Conservation (phyloP, 2,113 vertebrate genomes). For the Ceyx margarethae region DNA sequence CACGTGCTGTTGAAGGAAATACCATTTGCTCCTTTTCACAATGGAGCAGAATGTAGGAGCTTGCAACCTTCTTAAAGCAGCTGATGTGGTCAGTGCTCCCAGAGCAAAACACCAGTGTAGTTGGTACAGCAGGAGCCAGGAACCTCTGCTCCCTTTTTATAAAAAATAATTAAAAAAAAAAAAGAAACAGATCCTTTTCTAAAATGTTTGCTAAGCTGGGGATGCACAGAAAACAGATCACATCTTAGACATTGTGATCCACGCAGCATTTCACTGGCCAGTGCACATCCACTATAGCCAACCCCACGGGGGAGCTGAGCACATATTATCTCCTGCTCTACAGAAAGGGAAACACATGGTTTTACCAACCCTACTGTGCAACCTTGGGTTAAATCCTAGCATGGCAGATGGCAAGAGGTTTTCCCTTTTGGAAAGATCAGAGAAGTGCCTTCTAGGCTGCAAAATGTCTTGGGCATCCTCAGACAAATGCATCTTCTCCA, state of each 20-base stretch:
- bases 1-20: neutral
- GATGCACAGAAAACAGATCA: neutral
- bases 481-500: conserved; percentile 3
- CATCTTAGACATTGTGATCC: neutral
- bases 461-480: conserved; percentile 27
- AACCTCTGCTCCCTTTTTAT: conserved; percentile 2
- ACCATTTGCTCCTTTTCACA: neutral
- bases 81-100: neutral
- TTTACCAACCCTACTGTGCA: neutral
- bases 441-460: conserved; percentile 35
- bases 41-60: neutral
- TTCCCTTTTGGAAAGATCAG: conserved; percentile 31
- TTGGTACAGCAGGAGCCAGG: neutral
- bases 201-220: neutral
- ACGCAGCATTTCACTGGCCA: neutral
- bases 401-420: neutral
- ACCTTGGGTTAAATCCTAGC: neutral
- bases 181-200: neutral
- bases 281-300: neutral
- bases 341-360: neutral
- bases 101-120: neutral
- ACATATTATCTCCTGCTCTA: neutral
- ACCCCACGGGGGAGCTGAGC: neutral
- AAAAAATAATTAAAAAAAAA: neutral
- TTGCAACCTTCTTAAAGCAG: neutral